A percentile compares a stretch with the other conserved stretches of the same genome.
Conservation (phyloP, 2,113 vertebrate species). For the Pica pica region DNA sequence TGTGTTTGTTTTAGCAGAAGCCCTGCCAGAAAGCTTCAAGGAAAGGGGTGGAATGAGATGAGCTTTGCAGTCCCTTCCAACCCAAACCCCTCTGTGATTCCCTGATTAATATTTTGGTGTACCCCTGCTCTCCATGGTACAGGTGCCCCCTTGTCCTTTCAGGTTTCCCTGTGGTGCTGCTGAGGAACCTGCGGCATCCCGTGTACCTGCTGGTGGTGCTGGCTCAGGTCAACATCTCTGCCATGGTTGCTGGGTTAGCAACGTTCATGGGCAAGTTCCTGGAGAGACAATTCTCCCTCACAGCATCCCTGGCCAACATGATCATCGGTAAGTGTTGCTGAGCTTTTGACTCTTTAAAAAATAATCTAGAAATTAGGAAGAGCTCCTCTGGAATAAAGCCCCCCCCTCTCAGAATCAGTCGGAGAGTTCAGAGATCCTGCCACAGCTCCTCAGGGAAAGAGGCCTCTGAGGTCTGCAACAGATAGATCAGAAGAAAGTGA, state of each 20-base stretch:
- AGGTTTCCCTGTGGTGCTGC: slow-evolving; percentile 80
- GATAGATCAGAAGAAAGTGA: background rate
- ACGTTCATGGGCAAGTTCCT: slow-evolving; percentile 93
- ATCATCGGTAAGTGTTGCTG: slow-evolving; percentile 79
- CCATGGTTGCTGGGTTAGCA: slow-evolving; percentile 82
- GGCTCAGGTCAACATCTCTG: slow-evolving; percentile 84
- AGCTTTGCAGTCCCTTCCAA: background rate
- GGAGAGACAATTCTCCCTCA: slow-evolving; percentile 86
- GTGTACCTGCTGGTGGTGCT: slow-evolving; percentile 88
- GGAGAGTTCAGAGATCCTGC: background rate
- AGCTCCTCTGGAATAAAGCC: background rate
- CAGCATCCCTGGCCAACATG: slow-evolving; percentile 80
- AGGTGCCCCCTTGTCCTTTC: background rate
- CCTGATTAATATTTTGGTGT: background rate
- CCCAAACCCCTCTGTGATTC: background rate
- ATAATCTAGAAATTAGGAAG: fast-evolving
- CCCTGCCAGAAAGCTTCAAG: background rate
- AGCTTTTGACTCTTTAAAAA: background rate
- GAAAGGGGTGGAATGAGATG: background rate
- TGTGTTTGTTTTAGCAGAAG: background rate
- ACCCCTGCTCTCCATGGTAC: fast-evolving
- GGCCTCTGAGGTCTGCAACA: background rate
- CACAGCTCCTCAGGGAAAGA: background rate
- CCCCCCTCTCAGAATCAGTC: too few species aligned
- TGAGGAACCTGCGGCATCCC: slow-evolving; percentile 81